Evolutionary conservation across 2,797 vertebrate species (phyloP), one percentile per base, ranked within the genome.

Genomic region (Halcyon chelicuti): DNA sequence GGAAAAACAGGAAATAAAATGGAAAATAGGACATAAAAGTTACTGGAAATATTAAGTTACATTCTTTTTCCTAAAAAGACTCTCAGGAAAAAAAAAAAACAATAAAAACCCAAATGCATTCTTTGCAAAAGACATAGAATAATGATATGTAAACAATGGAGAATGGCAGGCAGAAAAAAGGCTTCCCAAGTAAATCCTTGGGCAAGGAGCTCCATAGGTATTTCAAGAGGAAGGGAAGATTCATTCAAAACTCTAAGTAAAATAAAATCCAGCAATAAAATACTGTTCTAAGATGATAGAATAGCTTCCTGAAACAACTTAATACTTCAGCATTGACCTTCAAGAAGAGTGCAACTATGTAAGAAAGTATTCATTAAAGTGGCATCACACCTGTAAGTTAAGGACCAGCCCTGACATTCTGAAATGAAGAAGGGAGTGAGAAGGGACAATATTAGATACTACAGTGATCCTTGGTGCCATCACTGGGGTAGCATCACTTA

Each of bases 11-110:
- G 4, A 74, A 78, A 49, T 31, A 54, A 3, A 76, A 23, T 7
- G 3, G 8, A 58, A 72, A 68, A 57, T 5, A 42, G 3, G 13
- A 49, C 66, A 60, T 66, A 15, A 0, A 2, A 15, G 1, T 72
- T 58, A 68, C 19, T 78, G 25, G 42, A 96, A 88, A 78, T 60
- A 75, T 22, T 35, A 33, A 21, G 17, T 5, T 40, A 4, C 2
- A 17, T 49, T 10, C n/a, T 62, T 28, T 55, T 44, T 62, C 21
- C 39, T 49, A 1, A 39, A 83, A 95, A 83, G 3, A 21, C 2
- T 46, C 13, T 55, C 2, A 40, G 15, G 0, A 37, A 16, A 29
- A 35, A 19, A n/a, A 14, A 2, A 72, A 70, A 77, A 18, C 8
- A 62, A 4, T 16, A 73, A 21, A 12, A 47, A 22, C 3, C 52